phyloP scores from a whole-genome alignment of 2,113 vertebrate genomes.

The Ondatra zibethicus region DNA sequence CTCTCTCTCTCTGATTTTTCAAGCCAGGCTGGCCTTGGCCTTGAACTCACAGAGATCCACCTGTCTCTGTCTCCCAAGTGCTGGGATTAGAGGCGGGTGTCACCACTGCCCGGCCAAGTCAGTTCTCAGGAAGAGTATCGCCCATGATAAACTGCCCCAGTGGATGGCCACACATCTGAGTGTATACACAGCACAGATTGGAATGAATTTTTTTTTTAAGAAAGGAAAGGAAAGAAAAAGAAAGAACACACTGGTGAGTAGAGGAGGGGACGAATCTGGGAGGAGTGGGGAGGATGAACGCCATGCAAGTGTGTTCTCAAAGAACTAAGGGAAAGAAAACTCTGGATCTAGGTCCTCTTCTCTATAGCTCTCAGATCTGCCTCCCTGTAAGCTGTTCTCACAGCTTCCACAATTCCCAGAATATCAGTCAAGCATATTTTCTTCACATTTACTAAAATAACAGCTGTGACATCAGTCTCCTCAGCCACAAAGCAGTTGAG shows the following conservation, averaged over 20 bases:
- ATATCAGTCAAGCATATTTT: not conserved
- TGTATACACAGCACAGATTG: not conserved
- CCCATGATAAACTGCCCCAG: too few relatives aligned
- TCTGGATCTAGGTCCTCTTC: not conserved
- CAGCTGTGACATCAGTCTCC: not conserved
- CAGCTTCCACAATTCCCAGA: not conserved
- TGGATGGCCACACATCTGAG: not conserved
- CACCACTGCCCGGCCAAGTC: not conserved
- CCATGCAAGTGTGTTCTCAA: not conserved
- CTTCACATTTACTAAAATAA: not conserved
- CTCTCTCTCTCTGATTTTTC: not conserved
- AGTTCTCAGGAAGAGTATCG: not conserved
- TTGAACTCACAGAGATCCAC: not conserved
- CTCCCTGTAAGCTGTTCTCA: not conserved
- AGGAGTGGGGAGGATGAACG: too few relatives aligned
- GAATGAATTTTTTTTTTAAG: not conserved
- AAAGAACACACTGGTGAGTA: not conserved
- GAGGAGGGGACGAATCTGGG: not conserved
- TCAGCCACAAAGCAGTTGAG: not conserved
- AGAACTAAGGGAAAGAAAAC: not conserved
- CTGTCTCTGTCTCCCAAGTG: not conserved
- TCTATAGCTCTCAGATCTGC: not conserved
- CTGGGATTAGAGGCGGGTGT: not conserved
- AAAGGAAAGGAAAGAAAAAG: not conserved
- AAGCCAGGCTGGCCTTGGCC: not conserved